Conservation (phyloP, 2,113 vertebrate species). For the Actenoides hombroni region DNA sequence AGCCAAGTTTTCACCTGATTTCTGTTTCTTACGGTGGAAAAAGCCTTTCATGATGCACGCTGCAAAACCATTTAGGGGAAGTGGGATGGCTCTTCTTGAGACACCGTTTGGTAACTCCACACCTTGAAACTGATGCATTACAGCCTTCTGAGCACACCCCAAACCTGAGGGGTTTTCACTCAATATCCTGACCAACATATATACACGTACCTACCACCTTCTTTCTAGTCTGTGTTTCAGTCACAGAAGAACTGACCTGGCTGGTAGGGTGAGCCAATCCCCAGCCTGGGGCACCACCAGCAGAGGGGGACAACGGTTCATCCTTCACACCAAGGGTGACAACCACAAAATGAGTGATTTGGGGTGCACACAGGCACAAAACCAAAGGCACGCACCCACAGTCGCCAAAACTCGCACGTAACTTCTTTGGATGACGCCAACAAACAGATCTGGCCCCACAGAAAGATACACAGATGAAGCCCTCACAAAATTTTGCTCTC, state of each 20-base stretch:
- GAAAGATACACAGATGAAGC: not conserved
- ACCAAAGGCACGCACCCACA: rapidly evolving
- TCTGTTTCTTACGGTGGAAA: not conserved
- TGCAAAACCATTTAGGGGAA: not conserved
- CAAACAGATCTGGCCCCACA: not conserved
- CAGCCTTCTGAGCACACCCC: not conserved
- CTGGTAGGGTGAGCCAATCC: not conserved
- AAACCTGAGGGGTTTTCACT: not conserved
- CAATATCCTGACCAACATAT: not conserved
- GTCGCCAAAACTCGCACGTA: not conserved
- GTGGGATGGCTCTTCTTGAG: not conserved
- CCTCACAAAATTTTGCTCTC: not conserved
- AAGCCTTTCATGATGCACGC: not conserved
- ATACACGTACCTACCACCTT: not conserved
- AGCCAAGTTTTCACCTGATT: not conserved
- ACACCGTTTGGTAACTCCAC: not conserved
- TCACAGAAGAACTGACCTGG: not conserved
- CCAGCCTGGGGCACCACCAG: not conserved
- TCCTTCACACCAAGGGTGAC: not conserved
- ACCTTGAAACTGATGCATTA: not conserved
- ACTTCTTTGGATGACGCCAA: not conserved
- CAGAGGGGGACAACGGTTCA: not conserved
- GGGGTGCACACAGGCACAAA: not conserved
- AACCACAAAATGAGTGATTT: not conserved
- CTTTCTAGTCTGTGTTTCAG: not conserved